A percentile compares a stretch with the other conserved stretches of the same genome.
Evolutionary conservation across 2,797 vertebrate species (phyloP).

Genomic region (Streptopelia turtur): DNA sequence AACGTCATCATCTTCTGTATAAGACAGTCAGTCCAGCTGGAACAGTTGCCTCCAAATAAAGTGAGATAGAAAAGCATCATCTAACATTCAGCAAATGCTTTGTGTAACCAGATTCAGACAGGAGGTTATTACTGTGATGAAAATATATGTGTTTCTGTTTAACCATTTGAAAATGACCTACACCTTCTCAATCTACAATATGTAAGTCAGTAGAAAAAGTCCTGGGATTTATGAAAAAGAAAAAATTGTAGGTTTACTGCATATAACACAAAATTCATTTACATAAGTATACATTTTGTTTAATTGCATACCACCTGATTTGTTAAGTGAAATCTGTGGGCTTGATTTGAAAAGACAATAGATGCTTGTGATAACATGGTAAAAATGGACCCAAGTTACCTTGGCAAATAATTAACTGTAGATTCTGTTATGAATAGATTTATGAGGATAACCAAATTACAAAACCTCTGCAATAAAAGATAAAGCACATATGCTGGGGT

Average conservation of each 20-base stretch:
- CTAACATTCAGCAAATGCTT: not conserved
- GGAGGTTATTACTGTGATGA: not conserved
- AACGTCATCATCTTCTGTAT: not conserved
- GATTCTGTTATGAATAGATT: slow-evolving; percentile 31
- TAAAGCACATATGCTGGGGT: not conserved
- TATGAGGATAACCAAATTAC: slow-evolving; percentile 22
- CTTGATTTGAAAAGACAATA: not conserved
- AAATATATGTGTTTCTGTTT: slow-evolving; percentile 28
- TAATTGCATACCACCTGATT: not conserved
- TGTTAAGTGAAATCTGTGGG: not conserved
- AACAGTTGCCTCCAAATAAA: slow-evolving; percentile 42
- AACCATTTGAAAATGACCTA: not conserved
- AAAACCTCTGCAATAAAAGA: slow-evolving; percentile 34
- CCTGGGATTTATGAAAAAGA: not conserved
- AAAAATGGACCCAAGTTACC: not conserved
- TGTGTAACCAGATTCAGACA: not conserved
- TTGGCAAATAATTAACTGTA: slow-evolving; percentile 8
- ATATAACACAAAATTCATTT: not conserved
- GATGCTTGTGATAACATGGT: not conserved
- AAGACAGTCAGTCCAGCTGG: slow-evolving; percentile 37
- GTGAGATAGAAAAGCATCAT: not conserved
- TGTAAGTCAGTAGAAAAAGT: not conserved
- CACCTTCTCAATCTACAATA: not conserved
- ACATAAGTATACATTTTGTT: not conserved
- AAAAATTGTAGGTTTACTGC: not conserved